Evolutionary conservation across 2,888 invertebrate species (phyloP).

Genomic region (Macaria liturata): DNA sequence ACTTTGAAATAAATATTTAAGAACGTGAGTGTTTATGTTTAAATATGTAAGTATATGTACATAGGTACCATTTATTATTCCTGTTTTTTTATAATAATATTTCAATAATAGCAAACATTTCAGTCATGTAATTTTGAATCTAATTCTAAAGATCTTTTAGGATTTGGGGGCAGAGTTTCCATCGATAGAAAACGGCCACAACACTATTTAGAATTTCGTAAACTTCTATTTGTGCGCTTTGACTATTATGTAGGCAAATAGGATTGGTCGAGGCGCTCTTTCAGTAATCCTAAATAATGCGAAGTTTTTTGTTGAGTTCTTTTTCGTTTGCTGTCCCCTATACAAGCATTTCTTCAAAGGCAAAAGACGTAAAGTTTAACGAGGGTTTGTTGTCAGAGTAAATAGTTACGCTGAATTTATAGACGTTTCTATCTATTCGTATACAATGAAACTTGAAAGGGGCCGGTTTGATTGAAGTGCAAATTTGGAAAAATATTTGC

Average conservation of each 20-base stretch:
- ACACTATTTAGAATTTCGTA: not conserved
- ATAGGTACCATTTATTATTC: too few species aligned
- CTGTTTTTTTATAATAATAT: too few species aligned
- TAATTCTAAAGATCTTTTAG: too few species aligned
- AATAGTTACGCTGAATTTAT: slow-evolving; percentile 27
- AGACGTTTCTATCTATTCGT: slow-evolving; percentile 13
- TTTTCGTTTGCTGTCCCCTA: slow-evolving; percentile 42
- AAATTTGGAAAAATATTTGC: not conserved
- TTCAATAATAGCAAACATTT: too few species aligned
- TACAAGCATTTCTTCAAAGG: slow-evolving; percentile 35
- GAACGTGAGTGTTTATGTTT: too few species aligned
- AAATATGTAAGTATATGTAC: too few species aligned
- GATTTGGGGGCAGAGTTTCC: too few species aligned
- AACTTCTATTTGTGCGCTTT: slow-evolving; percentile 38
- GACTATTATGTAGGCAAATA: slow-evolving; percentile 41
- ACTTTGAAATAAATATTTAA: too few species aligned
- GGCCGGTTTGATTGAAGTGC: not conserved
- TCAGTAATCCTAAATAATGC: slow-evolving; percentile 44
- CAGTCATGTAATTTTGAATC: too few species aligned
- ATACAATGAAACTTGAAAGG: slow-evolving; percentile 16
- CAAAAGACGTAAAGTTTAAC: slow-evolving; percentile 22
- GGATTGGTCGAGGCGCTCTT: slow-evolving; percentile 39
- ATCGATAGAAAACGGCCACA: too few species aligned
- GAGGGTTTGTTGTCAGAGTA: slow-evolving; percentile 29
- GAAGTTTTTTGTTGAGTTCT: slow-evolving; percentile 27